phyloP scores from a whole-genome alignment of 2,113 vertebrate species.

The Sorex araneus region DNA sequence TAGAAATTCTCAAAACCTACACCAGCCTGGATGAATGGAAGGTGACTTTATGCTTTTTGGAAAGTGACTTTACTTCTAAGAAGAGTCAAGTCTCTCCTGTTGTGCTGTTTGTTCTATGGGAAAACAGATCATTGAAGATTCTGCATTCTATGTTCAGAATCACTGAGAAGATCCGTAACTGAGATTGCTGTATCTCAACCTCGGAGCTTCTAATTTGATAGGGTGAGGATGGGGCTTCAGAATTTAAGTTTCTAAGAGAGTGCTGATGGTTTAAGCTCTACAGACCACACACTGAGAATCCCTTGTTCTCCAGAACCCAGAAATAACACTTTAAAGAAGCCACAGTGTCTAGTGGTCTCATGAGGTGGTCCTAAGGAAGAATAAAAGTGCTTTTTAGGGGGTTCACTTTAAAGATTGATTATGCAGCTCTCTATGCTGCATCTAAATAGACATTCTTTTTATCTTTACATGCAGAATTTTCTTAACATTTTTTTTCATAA shows the following conservation, averaged over 20 bases:
- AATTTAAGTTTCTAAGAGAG: background rate
- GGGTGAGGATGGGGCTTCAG: too few species aligned
- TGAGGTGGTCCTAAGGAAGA: background rate
- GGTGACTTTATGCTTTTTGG: background rate
- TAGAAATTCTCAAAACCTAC: background rate
- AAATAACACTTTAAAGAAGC: background rate
- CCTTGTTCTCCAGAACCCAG: background rate
- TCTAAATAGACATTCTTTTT: background rate
- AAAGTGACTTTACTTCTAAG: background rate
- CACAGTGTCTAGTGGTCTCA: background rate
- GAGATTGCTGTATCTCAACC: background rate
- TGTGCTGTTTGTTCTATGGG: background rate
- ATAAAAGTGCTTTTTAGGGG: background rate
- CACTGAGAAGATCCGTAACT: background rate
- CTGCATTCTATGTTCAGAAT: background rate
- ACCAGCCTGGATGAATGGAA: background rate
- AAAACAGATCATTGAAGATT: background rate
- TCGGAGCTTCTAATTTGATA: slow-evolving; percentile 7
- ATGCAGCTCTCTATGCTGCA: slow-evolving; percentile 6
- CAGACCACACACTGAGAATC: background rate
- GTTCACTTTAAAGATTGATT: background rate
- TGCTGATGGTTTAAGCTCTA: background rate
- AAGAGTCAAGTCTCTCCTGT: background rate
- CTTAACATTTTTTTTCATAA: background rate
- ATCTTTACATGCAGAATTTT: background rate